phyloP scores from a whole-genome alignment of 2,888 invertebrate species.

The Agrotis ipsilon region DNA sequence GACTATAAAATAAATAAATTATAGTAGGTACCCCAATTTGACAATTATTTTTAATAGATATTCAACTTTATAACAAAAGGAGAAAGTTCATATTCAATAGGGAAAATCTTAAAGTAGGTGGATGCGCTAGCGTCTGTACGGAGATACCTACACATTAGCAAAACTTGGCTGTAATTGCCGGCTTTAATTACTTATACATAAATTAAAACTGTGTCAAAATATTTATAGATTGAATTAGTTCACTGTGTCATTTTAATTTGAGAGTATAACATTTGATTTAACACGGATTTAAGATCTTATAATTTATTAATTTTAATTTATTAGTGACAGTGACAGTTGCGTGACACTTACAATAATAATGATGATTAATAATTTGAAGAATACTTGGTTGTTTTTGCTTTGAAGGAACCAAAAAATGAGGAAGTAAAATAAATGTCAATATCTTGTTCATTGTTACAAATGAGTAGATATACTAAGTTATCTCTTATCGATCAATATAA shows the following conservation, averaged over 20 bases:
- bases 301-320: not conserved
- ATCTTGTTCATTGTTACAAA: too few relatives aligned
- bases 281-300: not conserved
- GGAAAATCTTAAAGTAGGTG: too few relatives aligned
- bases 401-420: not conserved
- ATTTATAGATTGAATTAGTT: slow-evolving; percentile 30
- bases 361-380: not conserved
- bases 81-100: too few relatives aligned
- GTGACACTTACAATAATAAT: not conserved
- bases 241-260: slow-evolving; percentile 4
- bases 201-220: slow-evolving; percentile 29
- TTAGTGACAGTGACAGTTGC: not conserved
- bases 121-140: too few relatives aligned
- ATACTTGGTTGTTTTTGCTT: not conserved
- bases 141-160: not conserved
- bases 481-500: not conserved
- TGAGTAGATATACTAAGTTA: not conserved
- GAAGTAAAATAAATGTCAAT: not conserved
- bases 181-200: not conserved
- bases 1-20: too few relatives aligned
- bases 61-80: too few relatives aligned
- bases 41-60: too few relatives aligned
- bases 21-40: too few relatives aligned
- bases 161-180: slow-evolving; percentile 11
- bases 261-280: not conserved